Conservation (phyloP, 2,888 invertebrate genomes). For the Amphimallon solstitiale region DNA sequence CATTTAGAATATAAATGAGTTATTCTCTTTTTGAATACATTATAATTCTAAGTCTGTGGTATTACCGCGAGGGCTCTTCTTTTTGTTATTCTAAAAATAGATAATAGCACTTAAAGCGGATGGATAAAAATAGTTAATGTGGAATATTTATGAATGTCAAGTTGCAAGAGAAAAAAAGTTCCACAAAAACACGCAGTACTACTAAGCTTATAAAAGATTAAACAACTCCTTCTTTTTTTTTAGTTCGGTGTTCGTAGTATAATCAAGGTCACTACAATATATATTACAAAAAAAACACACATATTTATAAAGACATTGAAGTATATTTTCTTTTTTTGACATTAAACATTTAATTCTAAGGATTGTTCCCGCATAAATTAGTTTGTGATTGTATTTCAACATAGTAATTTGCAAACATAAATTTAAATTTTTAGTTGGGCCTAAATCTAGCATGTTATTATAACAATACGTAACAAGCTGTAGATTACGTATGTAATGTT, state of each 20-base stretch:
- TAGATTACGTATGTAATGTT: no score
- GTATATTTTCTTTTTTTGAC: background rate
- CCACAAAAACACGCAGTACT: no score
- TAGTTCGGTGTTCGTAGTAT: background rate
- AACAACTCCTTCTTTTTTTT: no score
- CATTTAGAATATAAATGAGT: background rate
- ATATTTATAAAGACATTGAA: background rate
- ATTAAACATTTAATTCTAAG: no score
- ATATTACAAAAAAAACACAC: background rate
- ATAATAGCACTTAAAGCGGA: background rate
- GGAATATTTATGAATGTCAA: constrained; percentile 8
- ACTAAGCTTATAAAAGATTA: no score
- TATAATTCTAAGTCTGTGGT: background rate
- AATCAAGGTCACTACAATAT: background rate
- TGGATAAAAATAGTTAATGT: background rate
- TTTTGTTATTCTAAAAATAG: constrained; percentile 9
- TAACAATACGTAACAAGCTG: no score
- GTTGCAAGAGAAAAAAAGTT: background rate
- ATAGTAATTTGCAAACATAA: no score
- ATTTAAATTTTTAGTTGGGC: no score
- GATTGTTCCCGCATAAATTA: no score
- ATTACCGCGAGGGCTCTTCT: background rate
- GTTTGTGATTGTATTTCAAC: no score
- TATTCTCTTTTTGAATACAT: background rate
- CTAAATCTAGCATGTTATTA: no score